phyloP scores from a whole-genome alignment of 2,797 vertebrate species.

The Petrocephalus sullivani region DNA sequence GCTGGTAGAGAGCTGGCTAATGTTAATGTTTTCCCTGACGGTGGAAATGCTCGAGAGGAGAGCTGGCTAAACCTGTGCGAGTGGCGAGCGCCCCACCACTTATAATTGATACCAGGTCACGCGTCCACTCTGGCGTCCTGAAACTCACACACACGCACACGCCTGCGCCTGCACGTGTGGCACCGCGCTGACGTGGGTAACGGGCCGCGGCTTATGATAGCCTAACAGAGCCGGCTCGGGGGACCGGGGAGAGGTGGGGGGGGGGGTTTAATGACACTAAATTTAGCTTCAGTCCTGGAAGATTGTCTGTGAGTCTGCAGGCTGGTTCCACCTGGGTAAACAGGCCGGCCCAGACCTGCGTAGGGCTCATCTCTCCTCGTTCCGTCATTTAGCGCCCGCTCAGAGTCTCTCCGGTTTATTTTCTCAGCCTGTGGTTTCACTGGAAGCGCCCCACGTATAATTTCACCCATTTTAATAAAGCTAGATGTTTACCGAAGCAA shows the following conservation, averaged over 20 bases:
- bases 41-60: conserved; percentile 42
- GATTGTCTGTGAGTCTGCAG: not conserved
- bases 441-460: not conserved
- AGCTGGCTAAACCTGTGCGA: conserved; percentile 42
- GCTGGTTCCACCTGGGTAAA: not conserved
- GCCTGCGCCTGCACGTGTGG: not conserved
- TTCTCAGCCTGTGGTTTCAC: conserved; percentile 4
- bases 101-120: conserved; percentile 58
- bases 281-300: not conserved
- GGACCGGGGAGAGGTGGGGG: not conserved
- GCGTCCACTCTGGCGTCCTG: conserved; percentile 40
- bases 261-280: not conserved
- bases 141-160: conserved; percentile 25
- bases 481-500: not conserved
- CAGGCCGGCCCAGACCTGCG: not conserved
- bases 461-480: not conserved
- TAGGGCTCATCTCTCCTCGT: not conserved
- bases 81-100: conserved; percentile 38
- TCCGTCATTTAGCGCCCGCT: not conserved
- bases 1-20: conserved; percentile 58
- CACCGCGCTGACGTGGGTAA: not conserved
- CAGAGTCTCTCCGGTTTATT: not conserved
- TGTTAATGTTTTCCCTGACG: conserved; percentile 61
- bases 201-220: not conserved
- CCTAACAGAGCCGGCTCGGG: not conserved